These are phyloP conservation scores for Andrena camellia DNA, from an alignment of 2,888 invertebrate genomes.

Conservation along the genomic window DNA sequence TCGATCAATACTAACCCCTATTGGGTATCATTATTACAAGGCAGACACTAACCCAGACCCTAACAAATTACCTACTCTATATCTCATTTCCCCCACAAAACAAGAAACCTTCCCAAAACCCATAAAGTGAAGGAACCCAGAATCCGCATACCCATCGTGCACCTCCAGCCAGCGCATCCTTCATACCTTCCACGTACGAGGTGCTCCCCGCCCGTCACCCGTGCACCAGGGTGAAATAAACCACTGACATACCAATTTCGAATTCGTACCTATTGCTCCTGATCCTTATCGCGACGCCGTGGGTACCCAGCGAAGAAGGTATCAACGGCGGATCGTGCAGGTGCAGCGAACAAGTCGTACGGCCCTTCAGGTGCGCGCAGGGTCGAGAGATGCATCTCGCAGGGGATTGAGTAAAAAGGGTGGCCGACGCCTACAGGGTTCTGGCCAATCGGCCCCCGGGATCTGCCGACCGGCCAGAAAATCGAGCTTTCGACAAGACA, in stretches of 20 bases:
- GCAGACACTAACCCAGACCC: too few species aligned
- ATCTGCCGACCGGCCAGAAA: constrained; percentile 62
- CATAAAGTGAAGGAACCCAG: not conserved
- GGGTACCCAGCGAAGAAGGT: constrained; percentile 45
- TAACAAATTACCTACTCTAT: too few species aligned
- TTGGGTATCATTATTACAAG: too few species aligned
- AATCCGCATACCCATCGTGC: not conserved
- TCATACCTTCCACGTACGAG: constrained; percentile 37
- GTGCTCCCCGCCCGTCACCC: not conserved
- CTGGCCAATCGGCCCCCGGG: constrained; percentile 51
- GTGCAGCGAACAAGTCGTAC: constrained; percentile 57
- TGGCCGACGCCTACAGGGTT: constrained; percentile 59
- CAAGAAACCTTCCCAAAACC: too few species aligned
- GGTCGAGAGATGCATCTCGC: constrained; percentile 55
- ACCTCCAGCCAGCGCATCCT: not conserved
- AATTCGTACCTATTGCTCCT: constrained; percentile 54
- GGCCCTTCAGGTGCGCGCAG: constrained; percentile 43
- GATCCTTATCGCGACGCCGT: constrained; percentile 59
- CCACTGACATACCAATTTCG: constrained; percentile 57
- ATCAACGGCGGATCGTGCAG: constrained; percentile 61
- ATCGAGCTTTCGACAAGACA: constrained; percentile 74
- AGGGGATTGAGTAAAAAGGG: constrained; percentile 39
- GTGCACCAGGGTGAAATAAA: constrained; percentile 15
- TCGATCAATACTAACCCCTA: too few species aligned
- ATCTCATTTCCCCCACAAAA: not conserved